Evolutionary conservation across 2,113 vertebrate genomes (phyloP).

Genomic region (Cephalopterus ornatus): DNA sequence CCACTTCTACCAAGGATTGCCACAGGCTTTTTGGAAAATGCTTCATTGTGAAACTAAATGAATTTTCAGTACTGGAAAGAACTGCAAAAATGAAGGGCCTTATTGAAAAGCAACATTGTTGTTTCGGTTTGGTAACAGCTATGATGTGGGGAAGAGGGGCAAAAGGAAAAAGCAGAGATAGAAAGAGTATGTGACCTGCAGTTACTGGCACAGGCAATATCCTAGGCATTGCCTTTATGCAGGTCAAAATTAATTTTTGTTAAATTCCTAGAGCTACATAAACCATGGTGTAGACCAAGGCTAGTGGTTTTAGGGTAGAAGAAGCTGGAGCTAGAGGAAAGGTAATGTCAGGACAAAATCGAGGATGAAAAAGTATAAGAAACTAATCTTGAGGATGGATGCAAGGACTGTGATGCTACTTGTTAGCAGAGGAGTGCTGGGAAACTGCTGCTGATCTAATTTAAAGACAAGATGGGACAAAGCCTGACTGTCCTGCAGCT

Average conservation of each 20-base stretch:
- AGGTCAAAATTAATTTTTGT: background rate
- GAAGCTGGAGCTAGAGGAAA: background rate
- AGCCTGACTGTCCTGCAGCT: background rate
- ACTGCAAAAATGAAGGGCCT: background rate
- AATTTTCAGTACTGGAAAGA: background rate
- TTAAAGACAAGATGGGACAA: background rate
- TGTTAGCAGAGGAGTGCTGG: background rate
- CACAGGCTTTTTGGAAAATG: background rate
- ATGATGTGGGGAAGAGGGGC: background rate
- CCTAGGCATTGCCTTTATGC: background rate
- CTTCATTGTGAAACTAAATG: background rate
- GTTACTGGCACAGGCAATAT: background rate
- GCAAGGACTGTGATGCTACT: background rate
- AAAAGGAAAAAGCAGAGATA: background rate
- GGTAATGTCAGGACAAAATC: background rate
- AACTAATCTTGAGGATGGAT: background rate
- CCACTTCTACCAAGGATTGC: background rate
- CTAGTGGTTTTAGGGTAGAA: background rate
- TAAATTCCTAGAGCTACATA: background rate
- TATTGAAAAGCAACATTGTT: background rate
- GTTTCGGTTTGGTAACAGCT: background rate
- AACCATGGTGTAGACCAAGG: background rate
- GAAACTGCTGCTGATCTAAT: background rate
- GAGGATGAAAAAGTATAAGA: background rate
- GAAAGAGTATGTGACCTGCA: background rate